Percentiles rank a stretch among this genome's conserved stretches.
Evolutionary conservation across 2,888 invertebrate species (phyloP).

Genomic region (Drosophila aldrichi): DNA sequence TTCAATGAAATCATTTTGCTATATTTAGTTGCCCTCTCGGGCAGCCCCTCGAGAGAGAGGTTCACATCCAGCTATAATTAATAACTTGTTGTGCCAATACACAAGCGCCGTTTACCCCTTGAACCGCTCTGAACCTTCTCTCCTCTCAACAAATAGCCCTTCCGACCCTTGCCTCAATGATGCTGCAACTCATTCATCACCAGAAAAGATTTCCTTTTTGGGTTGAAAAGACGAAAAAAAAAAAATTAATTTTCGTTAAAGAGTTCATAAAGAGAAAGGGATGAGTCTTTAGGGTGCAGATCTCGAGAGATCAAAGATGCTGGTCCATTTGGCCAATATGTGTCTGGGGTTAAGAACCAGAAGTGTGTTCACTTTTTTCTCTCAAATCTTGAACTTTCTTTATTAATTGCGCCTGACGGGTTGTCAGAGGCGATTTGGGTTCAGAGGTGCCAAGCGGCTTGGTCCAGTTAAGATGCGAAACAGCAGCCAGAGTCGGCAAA

Average conservation of each 20-base stretch:
- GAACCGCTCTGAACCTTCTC: slow-evolving; percentile 50
- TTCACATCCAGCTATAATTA: slow-evolving; percentile 52
- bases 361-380: slow-evolving; percentile 47
- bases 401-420: slow-evolving; percentile 69
- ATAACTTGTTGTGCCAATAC: slow-evolving; percentile 77
- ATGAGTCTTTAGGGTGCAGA: slow-evolving; percentile 38
- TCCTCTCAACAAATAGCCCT: slow-evolving; percentile 13
- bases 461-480: slow-evolving; percentile 59
- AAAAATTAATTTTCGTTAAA: slow-evolving; percentile 61
- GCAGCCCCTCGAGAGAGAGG: slow-evolving; percentile 2
- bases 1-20: slow-evolving; percentile 51
- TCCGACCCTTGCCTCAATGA: slow-evolving; percentile 44
- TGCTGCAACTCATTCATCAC: slow-evolving; percentile 58
- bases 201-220: slow-evolving; percentile 15
- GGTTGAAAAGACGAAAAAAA: slow-evolving; percentile 36
- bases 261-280: slow-evolving; percentile 60
- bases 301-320: slow-evolving; percentile 68
- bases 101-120: slow-evolving; percentile 38
- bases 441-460: slow-evolving; percentile 29
- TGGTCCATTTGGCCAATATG: slow-evolving; percentile 29
- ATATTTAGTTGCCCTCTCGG: slow-evolving; percentile 43
- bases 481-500: slow-evolving; percentile 14
- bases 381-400: slow-evolving; percentile 70
- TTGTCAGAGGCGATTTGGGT: slow-evolving; percentile 40
- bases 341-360: slow-evolving; percentile 41